Evolutionary conservation across 2,888 invertebrate species (phyloP).

Genomic region (Panzeria rudis): DNA sequence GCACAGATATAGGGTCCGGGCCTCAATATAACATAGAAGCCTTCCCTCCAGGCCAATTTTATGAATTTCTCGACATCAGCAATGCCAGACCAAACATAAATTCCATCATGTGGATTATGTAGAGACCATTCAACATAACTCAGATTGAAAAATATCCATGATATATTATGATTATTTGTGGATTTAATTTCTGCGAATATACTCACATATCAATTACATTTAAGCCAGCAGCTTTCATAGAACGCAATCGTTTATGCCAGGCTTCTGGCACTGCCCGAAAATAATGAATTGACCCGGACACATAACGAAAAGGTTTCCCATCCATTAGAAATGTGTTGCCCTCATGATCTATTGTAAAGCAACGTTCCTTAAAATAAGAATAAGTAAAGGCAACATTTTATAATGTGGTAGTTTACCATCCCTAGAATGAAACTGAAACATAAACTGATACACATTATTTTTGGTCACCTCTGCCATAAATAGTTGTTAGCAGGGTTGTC

Average conservation of each 20-base stretch:
- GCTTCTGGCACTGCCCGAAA: constrained; percentile 91
- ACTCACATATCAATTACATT: constrained; percentile 93
- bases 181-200: background rate
- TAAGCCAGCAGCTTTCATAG: constrained; percentile 92
- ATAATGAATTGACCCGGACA: constrained; percentile 93
- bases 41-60: constrained; percentile 89
- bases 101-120: constrained; percentile 91
- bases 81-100: constrained; percentile 87
- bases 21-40: constrained; percentile 90
- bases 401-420: too few species aligned
- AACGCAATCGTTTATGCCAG: constrained; percentile 91
- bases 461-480: too few species aligned
- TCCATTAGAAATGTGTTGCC: constrained; percentile 89
- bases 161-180: background rate
- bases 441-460: too few species aligned
- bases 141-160: background rate
- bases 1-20: constrained; percentile 97
- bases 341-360: constrained; percentile 85
- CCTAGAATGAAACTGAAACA: too few species aligned
- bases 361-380: constrained; percentile 33
- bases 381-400: too few species aligned
- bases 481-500: too few species aligned
- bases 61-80: constrained; percentile 89
- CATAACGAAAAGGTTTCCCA: constrained; percentile 88
- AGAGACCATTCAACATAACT: constrained; percentile 95